A percentile compares a stretch with the other conserved stretches of the same genome.
Conservation (phyloP, 2,888 invertebrate species). For the Rutpela maculata region DNA sequence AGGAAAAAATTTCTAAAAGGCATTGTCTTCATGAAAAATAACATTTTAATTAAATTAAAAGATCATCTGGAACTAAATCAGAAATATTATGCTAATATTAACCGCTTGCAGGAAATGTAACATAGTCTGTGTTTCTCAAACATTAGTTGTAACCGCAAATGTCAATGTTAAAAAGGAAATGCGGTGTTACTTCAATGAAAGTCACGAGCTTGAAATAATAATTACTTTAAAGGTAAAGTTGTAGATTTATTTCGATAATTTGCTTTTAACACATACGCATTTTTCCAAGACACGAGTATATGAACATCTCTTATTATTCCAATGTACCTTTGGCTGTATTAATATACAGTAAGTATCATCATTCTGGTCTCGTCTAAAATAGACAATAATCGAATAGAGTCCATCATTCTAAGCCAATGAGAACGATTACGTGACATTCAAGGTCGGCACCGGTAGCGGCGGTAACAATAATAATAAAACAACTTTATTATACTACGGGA, state of each 20-base stretch:
- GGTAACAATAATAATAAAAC: too few species aligned
- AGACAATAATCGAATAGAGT: too few species aligned
- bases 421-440: too few species aligned
- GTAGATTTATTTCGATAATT: not conserved
- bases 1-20: not conserved
- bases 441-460: too few species aligned
- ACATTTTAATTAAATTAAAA: not conserved
- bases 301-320: too few species aligned
- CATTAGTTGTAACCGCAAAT: not conserved
- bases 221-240: not conserved
- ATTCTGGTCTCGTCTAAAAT: too few species aligned
- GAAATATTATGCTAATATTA: not conserved
- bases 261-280: not conserved
- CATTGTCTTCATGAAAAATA: not conserved
- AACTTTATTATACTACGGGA: too few species aligned
- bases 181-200: not conserved
- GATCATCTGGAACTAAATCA: not conserved
- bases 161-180: not conserved
- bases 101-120: not conserved
- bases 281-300: too few species aligned
- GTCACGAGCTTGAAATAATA: not conserved
- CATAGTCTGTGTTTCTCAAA: not conserved
- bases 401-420: too few species aligned
- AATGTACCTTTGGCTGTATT: too few species aligned
- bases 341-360: too few species aligned